A percentile compares a stretch with the other conserved stretches of the same genome.
Conservation (phyloP, 2,888 invertebrate genomes). For the Aelia acuminata region DNA sequence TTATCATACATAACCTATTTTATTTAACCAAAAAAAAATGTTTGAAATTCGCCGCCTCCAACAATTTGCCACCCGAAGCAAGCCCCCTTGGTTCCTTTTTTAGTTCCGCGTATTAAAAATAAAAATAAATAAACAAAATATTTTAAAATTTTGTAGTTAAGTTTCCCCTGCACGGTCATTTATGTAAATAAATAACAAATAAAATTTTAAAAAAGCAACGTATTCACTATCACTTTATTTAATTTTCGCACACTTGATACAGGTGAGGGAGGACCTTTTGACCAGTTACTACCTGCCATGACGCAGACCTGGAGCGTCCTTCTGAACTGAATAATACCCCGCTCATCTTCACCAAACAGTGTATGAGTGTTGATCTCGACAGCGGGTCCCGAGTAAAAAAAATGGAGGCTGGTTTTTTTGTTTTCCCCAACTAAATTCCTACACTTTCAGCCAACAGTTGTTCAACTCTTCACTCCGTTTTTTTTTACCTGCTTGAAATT, state of each 20-base stretch:
- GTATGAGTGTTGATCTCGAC: neutral
- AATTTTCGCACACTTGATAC: neutral
- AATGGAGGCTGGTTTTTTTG: neutral
- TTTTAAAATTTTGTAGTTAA: no score
- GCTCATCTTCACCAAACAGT: neutral
- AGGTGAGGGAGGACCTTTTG: neutral
- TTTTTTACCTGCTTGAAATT: neutral
- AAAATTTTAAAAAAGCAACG: no score
- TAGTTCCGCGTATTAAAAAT: no score
- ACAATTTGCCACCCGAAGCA: no score
- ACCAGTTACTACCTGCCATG: neutral
- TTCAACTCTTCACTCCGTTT: neutral
- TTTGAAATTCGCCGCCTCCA: no score
- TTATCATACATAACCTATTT: no score
- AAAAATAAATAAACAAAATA: no score
- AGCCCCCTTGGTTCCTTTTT: no score
- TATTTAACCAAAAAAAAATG: no score
- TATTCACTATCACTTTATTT: no score
- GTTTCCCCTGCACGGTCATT: no score
- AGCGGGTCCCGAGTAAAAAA: neutral
- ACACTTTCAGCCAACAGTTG: neutral
- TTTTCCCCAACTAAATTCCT: neutral
- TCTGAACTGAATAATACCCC: neutral
- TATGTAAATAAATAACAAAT: no score
- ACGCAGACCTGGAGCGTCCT: neutral